Conservation (phyloP, 2,113 vertebrate species). For the Rhagologus leucostigma region DNA sequence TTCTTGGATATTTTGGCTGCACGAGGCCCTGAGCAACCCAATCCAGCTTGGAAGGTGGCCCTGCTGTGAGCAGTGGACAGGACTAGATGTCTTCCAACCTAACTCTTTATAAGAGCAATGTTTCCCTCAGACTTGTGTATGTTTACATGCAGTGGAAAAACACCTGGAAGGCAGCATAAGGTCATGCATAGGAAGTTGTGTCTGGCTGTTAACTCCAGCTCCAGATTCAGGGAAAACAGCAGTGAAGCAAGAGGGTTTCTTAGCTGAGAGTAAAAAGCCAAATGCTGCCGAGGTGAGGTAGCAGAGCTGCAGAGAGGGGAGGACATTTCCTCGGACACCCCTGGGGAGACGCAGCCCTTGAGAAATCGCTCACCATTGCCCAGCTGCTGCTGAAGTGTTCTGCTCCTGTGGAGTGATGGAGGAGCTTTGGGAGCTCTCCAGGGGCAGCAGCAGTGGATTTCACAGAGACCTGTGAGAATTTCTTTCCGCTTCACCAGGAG, state of each 20-base stretch:
- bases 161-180: neutral
- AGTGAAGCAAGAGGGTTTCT: neutral
- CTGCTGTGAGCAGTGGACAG: neutral
- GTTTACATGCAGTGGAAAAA: neutral
- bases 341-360: neutral
- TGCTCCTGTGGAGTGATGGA: neutral
- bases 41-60: neutral
- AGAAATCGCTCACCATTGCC: fast-evolving
- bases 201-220: neutral
- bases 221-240: neutral
- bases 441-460: neutral
- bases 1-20: neutral
- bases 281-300: neutral
- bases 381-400: neutral
- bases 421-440: neutral
- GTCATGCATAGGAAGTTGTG: neutral
- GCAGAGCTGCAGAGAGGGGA: neutral
- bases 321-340: neutral
- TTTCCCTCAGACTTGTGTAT: neutral
- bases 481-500: neutral
- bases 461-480: neutral
- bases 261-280: neutral
- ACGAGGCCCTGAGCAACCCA: neutral
- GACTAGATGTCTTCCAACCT: neutral
- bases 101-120: neutral